Base-by-base conservation (phyloP, 2,888 invertebrate genomes). In the Yponomeuta plumbellus region DNA sequence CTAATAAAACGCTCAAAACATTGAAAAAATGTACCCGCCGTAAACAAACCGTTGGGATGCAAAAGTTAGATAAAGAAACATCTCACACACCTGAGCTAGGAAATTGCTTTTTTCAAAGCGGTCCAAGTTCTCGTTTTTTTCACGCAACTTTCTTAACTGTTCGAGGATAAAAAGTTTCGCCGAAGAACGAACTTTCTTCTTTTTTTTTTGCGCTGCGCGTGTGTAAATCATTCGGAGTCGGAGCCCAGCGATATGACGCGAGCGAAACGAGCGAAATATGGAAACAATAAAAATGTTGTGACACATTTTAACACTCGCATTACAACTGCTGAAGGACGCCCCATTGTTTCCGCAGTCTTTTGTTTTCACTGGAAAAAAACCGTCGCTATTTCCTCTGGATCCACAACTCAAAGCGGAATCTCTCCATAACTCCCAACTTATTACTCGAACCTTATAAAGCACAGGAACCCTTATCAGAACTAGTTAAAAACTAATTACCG, bases 401-500 rank as follows among this genome's bases (percentile, higher is more conserved):
- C 40, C 62, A 59, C 69, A 74, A 77, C 76, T 80, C 76, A 76
- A 77, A 69, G 75, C 69, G 72, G 70, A 74, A 71, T 70, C 72
- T 73, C 69, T 71, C 73, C 77, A 79, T 86, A 84, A 82, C 78
- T 80, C 79, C 79, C 74, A 85, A 78, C 61, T 86, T 87, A 86
- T 86, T 85, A 82, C 81, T 77, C 80, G 75, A 79, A 75, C 75
- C 77, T 79, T 81, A 85, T 88, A 88, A 88, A 88, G 80, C 81
- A 84, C 75, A 73, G 78, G 80, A 81, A 90, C 89, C 91, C 91
- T 90, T 91, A 90, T 90, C 91, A 89, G 85, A 90, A 91, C 90
- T 91, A 91, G 91, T 91, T 90, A 90, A 90, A 90, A 91, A 91
- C 91, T 90, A 91, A 91, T 91, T 91, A 91, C 90, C 75, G 84